Conservation (phyloP, 1,140 invertebrate species). For the Drosophila baimaii region DNA sequence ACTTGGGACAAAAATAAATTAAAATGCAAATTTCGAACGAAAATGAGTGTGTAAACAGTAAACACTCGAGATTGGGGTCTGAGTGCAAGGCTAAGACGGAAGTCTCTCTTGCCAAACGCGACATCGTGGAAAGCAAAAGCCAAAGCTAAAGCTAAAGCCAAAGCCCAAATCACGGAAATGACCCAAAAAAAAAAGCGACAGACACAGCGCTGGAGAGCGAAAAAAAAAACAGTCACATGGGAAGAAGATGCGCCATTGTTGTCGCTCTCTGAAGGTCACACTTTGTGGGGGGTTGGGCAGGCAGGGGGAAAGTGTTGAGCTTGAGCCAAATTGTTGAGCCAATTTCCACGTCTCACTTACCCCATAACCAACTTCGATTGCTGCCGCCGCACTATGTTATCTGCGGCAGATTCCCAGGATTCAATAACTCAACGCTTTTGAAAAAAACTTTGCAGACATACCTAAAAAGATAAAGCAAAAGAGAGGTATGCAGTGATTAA, state of each 20-base stretch:
- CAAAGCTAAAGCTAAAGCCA: constrained; percentile 22
- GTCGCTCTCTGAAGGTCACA: constrained; percentile 53
- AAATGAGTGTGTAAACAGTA: constrained; percentile 70
- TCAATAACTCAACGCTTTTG: constrained; percentile 24
- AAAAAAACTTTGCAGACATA: constrained; percentile 43
- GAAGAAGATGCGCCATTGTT: constrained; percentile 51
- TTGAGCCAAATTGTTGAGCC: constrained; percentile 59
- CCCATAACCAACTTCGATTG: constrained; percentile 46
- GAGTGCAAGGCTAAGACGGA: constrained; percentile 38
- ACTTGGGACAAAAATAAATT: constrained; percentile 67
- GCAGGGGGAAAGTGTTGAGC: constrained; percentile 61
- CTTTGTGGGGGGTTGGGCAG: background rate
- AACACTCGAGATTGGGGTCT: constrained; percentile 49
- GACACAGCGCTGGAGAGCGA: constrained; percentile 20
- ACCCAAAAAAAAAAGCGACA: constrained; percentile 44
- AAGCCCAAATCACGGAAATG: constrained; percentile 50
- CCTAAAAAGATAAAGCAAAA: constrained; percentile 52
- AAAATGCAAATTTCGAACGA: constrained; percentile 77
- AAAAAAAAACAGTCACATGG: constrained; percentile 25
- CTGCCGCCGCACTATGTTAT: constrained; percentile 29
- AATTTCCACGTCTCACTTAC: constrained; percentile 70
- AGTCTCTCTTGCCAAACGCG: constrained; percentile 38
- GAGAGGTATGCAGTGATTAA: constrained; percentile 24
- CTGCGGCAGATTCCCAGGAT: constrained; percentile 2
- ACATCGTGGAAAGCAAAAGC: constrained; percentile 53